Base-by-base conservation (phyloP, 2,113 vertebrate species). In the Orcinus orca region DNA sequence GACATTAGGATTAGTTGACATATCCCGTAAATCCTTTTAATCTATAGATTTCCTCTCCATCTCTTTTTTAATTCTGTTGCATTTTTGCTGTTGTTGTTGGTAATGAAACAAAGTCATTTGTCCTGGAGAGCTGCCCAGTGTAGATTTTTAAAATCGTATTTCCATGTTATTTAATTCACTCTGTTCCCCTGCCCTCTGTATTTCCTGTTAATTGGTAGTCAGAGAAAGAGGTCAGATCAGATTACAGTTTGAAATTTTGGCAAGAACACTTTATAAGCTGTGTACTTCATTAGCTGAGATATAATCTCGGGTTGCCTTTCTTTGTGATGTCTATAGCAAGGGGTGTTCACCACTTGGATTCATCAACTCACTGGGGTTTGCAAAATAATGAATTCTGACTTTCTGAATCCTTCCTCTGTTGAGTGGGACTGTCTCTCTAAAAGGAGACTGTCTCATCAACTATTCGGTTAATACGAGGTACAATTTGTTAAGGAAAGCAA, bases 101-200 rank as follows among this genome's bases (percentile, higher is more conserved):
- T 89, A 26, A 81, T 65, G 55, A 80, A 85, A 31, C 33, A 25
- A 55, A 93, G 18, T 93, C n/a, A 67, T 88, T 26, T 89, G 53
- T 33, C 71, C 82, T 77, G 25, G 18, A 53, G 21, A 85, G 38
- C 8, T 77, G 10, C 6, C 41, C 18, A 41, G 33, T 68, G 25
- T 67, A 47, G 36, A 53, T 62, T 71, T 67, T 60, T 90, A 1
- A 53, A 77, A 67, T 21, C 89, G 3, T 13, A 50, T 77, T 83
- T 70, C 26, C 55, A 79, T 29, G 5, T 53, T 77, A 9, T 95
- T 63, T 87, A 62, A 47, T 21, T 60, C 73, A 26, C 11, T 73
- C 36, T 47, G 53, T 31, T 76, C 29, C 63, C 36, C 17, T 50
- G 8, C 38, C 8, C 17, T 68, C 36, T 14, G 5, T 4, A 50